Evolutionary conservation across 2,888 invertebrate species (phyloP).

Genomic region (Nycteola revayana): DNA sequence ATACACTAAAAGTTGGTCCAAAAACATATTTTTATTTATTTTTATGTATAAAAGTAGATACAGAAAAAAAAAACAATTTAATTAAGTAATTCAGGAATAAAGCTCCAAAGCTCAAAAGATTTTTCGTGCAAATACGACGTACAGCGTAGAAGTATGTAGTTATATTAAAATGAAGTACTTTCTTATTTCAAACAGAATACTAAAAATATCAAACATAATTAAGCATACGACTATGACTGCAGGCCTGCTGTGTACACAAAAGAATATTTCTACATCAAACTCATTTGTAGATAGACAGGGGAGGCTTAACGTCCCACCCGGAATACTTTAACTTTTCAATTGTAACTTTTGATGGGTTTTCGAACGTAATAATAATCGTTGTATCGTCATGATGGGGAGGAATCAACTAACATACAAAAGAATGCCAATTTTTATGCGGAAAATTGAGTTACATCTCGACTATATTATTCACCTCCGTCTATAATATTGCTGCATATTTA

Average conservation of each 20-base stretch:
- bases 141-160: too few relatives aligned
- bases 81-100: too few relatives aligned
- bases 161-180: constrained; percentile 32
- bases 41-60: constrained; percentile 1
- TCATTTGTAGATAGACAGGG: constrained; percentile 72
- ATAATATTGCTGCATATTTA: constrained; percentile 54
- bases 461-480: constrained; percentile 63
- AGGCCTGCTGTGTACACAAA: constrained; percentile 60
- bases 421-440: constrained; percentile 76
- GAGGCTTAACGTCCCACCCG: constrained; percentile 69
- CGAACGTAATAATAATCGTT: constrained; percentile 81
- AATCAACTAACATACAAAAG: constrained; percentile 74
- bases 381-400: constrained; percentile 71
- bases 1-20: too few relatives aligned
- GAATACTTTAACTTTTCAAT: constrained; percentile 82
- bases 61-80: background rate
- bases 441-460: constrained; percentile 72
- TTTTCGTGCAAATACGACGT: too few relatives aligned
- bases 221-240: constrained; percentile 38
- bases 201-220: constrained; percentile 46
- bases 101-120: too few relatives aligned
- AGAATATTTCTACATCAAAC: constrained; percentile 73
- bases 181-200: constrained; percentile 35
- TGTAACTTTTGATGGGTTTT: constrained; percentile 82
- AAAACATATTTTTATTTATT: too few relatives aligned